phyloP scores from a whole-genome alignment of 92 coral and sea anemone genomes.

The Ricordea florida region DNA sequence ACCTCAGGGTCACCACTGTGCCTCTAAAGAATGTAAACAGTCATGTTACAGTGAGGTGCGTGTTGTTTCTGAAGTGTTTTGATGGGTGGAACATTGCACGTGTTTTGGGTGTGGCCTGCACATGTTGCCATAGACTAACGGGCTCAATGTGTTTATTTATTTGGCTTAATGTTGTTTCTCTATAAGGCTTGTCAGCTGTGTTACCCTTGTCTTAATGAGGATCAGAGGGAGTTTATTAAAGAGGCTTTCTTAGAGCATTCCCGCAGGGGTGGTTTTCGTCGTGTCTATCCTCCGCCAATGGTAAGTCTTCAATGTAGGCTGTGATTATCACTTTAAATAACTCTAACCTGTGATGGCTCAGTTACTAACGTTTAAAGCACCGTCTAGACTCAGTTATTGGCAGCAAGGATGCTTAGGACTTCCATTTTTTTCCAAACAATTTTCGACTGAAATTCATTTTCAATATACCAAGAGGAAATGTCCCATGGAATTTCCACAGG shows the following conservation, averaged over 20 bases:
- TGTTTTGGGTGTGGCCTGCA: neutral
- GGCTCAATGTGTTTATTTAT: neutral
- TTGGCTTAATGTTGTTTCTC: neutral
- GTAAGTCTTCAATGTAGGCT: slow-evolving; percentile 34
- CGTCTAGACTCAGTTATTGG: too few relatives aligned
- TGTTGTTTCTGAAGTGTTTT: neutral
- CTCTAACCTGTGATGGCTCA: too few relatives aligned
- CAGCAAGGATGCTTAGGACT: too few relatives aligned
- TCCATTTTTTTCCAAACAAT: too few relatives aligned
- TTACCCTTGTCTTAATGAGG: slow-evolving; percentile 76
- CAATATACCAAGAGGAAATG: too few relatives aligned
- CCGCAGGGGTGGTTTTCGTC: slow-evolving; percentile 77
- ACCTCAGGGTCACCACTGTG: slow-evolving; percentile 62
- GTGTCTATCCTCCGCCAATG: slow-evolving; percentile 87
- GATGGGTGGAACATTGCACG: neutral
- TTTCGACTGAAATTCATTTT: too few relatives aligned
- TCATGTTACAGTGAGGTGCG: slow-evolving; percentile 83
- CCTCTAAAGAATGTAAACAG: slow-evolving; percentile 64
- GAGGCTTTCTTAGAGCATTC: slow-evolving; percentile 82
- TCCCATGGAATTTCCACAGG: too few relatives aligned
- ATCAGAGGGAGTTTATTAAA: slow-evolving; percentile 75
- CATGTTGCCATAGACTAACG: too few relatives aligned
- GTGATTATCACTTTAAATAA: neutral
- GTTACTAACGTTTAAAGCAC: too few relatives aligned
- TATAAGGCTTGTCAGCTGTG: slow-evolving; percentile 82